Percentiles rank a stretch among this genome's conserved stretches.
These are phyloP conservation scores for Anarsia innoxiella DNA, from an alignment of 2,888 invertebrate species.

Conservation along the genomic window DNA sequence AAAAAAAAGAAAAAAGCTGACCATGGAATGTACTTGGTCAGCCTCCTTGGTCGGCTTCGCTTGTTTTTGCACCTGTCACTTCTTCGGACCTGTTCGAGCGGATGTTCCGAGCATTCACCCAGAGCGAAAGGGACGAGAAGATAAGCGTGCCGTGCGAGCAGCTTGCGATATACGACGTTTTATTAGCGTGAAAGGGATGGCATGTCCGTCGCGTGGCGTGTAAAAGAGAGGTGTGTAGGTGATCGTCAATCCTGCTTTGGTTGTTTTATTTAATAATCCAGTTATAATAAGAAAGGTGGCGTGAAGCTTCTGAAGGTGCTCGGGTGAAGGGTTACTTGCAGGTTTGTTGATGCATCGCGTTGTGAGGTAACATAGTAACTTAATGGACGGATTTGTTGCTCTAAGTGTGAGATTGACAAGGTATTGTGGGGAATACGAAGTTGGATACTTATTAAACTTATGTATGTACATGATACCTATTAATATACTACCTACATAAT, in stretches of 20 bases:
- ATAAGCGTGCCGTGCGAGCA: conserved; percentile 42
- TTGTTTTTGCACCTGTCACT: conserved; percentile 60
- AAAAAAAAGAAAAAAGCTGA: conserved; percentile 31
- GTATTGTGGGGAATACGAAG: too few relatives aligned
- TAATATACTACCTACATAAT: too few relatives aligned
- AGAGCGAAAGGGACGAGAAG: conserved; percentile 29
- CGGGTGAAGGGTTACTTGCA: conserved; percentile 9
- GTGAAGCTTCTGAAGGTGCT: conserved; percentile 21
- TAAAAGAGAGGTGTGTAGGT: conserved; percentile 28
- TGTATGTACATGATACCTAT: too few relatives aligned
- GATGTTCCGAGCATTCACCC: conserved; percentile 60
- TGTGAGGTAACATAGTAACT: too few relatives aligned
- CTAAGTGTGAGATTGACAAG: too few relatives aligned
- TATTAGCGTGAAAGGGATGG: conserved; percentile 19
- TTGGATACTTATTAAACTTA: too few relatives aligned
- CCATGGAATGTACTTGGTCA: conserved; percentile 45
- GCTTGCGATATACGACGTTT: conserved; percentile 17
- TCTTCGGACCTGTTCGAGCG: conserved; percentile 50
- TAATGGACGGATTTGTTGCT: too few relatives aligned
- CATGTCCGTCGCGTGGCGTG: conserved; percentile 51
- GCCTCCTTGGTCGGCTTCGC: conserved; percentile 30
- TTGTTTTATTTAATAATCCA: conserved; percentile 50
- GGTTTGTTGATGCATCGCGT: conserved; percentile 4
- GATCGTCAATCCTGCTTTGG: conserved; percentile 31
- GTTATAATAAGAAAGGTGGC: conserved; percentile 43